phyloP scores from a whole-genome alignment of 2,113 vertebrate genomes.

The Cygnus buccinator region DNA sequence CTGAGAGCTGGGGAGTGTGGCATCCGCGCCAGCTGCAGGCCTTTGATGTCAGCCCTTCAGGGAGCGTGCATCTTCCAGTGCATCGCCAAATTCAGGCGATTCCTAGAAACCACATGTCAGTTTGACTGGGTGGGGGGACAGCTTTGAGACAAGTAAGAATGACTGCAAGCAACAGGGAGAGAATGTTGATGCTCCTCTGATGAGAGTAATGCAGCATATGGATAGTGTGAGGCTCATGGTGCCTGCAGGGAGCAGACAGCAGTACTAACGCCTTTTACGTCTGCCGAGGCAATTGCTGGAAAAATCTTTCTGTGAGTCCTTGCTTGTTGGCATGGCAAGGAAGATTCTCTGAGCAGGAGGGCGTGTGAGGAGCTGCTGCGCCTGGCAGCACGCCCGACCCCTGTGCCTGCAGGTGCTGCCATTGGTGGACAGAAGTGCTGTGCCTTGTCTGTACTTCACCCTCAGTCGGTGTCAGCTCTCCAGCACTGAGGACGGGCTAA shows the following conservation, averaged over 20 bases:
- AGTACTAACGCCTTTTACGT: neutral
- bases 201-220: neutral
- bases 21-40: neutral
- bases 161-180: neutral
- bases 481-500: neutral
- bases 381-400: neutral
- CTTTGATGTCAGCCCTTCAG: neutral
- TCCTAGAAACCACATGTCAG: slow-evolving; percentile 8
- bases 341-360: neutral
- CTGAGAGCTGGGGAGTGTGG: neutral
- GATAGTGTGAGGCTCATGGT: neutral
- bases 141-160: neutral
- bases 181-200: neutral
- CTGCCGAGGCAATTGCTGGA: slow-evolving; percentile 8
- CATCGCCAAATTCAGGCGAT: neutral
- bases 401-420: neutral
- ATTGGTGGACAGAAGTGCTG: neutral
- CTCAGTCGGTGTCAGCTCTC: accelerated
- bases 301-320: neutral
- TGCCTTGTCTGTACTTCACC: neutral
- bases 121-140: neutral
- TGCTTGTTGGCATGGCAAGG: neutral
- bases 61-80: neutral
- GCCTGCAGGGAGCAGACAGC: neutral
- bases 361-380: neutral